Evolutionary conservation across 92 coral and sea anemone genomes (phyloP).

Genomic region (Diadumene lineata): DNA sequence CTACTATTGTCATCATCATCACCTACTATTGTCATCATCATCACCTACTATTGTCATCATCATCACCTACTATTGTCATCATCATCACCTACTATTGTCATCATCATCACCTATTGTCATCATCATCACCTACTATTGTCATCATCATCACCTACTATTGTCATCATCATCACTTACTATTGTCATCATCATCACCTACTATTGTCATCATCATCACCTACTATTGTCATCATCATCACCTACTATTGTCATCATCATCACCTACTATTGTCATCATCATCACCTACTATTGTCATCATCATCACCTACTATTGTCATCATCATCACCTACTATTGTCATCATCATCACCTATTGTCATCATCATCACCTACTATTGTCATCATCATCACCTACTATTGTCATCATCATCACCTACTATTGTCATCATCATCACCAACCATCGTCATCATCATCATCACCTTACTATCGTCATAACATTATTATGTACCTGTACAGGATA

Average conservation of each 20-base stretch:
- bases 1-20: too few relatives aligned
- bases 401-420: neutral
- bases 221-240: too few relatives aligned
- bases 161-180: too few relatives aligned
- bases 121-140: too few relatives aligned
- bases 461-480: too few relatives aligned
- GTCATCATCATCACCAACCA: neutral
- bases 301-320: neutral
- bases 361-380: neutral
- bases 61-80: neutral
- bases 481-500: conserved; percentile 11
- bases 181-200: too few relatives aligned
- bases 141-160: too few relatives aligned
- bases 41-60: too few relatives aligned
- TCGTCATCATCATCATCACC: neutral
- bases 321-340: neutral
- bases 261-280: neutral
- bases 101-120: too few relatives aligned
- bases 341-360: neutral
- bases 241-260: too few relatives aligned
- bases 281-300: neutral
- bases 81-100: neutral
- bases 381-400: neutral
- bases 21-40: too few relatives aligned
- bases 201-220: too few relatives aligned